phyloP scores from a whole-genome alignment of 2,113 vertebrate genomes.

The Boulengeromyrus knoepffleri region DNA sequence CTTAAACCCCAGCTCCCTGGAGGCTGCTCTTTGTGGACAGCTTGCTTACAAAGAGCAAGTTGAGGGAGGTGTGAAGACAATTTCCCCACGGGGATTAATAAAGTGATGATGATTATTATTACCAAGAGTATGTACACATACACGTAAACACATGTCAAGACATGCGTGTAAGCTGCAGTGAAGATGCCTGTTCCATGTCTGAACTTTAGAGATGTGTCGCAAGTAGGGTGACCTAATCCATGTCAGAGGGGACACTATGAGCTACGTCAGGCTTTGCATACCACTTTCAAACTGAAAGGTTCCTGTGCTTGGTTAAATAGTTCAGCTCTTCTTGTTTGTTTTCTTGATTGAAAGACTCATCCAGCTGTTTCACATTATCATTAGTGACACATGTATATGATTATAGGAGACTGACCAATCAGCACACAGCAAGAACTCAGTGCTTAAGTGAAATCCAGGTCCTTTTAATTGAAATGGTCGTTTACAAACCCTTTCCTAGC shows the following conservation, averaged over 20 bases:
- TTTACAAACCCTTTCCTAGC: not conserved
- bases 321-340: not conserved
- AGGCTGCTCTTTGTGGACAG: no score
- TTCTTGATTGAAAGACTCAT: not conserved
- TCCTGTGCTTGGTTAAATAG: not conserved
- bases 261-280: not conserved
- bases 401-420: not conserved
- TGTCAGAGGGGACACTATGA: not conserved
- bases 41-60: no score
- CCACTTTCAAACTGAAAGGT: not conserved
- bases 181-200: not conserved
- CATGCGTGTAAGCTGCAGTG: not conserved
- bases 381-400: not conserved
- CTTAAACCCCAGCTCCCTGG: no score
- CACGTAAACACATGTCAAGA: not conserved
- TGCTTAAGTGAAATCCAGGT: not conserved
- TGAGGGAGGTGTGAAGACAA: no score
- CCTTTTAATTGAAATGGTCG: not conserved
- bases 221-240: not conserved
- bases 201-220: not conserved
- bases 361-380: not conserved
- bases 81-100: no score
- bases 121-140: not conserved
- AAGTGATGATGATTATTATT: not conserved
- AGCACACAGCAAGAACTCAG: not conserved